Percentiles rank a stretch among this genome's conserved stretches.
Conservation (phyloP, 2,888 invertebrate species). For the Diploptera punctata region DNA sequence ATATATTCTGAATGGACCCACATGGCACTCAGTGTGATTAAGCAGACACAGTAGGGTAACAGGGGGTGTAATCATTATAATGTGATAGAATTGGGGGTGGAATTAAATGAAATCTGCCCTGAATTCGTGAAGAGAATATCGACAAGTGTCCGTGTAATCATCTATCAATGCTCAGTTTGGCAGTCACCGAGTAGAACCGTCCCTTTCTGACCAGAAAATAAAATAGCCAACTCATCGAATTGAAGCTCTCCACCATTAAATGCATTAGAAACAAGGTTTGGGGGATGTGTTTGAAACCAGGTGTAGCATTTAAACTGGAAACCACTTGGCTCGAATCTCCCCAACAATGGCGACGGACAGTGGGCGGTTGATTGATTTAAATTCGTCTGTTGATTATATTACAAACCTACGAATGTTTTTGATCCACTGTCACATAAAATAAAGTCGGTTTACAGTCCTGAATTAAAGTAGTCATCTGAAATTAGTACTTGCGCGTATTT, state of each 20-base stretch:
- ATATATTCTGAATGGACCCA: no score
- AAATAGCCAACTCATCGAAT: not conserved
- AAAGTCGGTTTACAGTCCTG: constrained; percentile 3
- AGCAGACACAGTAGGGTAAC: no score
- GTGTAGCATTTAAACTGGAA: not conserved
- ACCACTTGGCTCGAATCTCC: not conserved
- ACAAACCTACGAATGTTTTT: not conserved
- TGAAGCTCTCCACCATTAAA: not conserved
- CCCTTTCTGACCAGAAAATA: not conserved
- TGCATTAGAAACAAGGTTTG: not conserved
- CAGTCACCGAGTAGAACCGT: not conserved
- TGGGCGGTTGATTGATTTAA: not conserved
- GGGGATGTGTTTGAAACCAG: not conserved
- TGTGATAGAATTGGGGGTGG: no score
- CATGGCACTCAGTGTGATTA: no score
- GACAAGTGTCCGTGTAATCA: no score
- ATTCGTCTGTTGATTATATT: constrained; percentile 8
- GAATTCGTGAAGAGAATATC: no score
- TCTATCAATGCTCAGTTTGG: no score
- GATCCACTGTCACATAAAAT: not conserved
- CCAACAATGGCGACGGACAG: not conserved
- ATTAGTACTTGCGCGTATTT: no score
- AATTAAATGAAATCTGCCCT: no score
- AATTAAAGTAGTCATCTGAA: not conserved
- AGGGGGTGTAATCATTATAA: no score